These are phyloP conservation scores for Terebella lapidaria DNA, from an alignment of 2,888 invertebrate species.

Conservation along the genomic window DNA sequence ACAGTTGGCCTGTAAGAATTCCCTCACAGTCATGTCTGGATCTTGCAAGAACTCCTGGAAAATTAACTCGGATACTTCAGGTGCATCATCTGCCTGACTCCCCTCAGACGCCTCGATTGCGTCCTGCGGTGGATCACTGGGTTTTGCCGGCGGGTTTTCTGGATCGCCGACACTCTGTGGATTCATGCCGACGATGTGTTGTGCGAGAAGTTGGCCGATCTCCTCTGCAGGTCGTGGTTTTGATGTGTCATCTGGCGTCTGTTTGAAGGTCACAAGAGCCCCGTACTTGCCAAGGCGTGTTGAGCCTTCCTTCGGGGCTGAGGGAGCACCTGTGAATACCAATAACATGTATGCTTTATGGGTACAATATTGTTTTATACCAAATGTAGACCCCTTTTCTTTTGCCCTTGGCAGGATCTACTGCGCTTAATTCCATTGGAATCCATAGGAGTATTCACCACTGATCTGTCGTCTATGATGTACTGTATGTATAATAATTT, in stretches of 20 bases:
- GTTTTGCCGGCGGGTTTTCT: constrained; percentile 12
- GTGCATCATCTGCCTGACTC: constrained; percentile 7
- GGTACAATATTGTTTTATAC: too few species aligned
- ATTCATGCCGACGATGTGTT: constrained; percentile 74
- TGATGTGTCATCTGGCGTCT: constrained; percentile 47
- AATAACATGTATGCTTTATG: too few species aligned
- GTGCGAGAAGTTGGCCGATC: constrained; percentile 74
- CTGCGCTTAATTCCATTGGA: too few species aligned
- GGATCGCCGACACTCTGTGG: constrained; percentile 37
- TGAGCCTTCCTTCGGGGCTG: not conserved
- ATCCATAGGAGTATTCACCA: too few species aligned
- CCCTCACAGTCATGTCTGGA: constrained; percentile 68
- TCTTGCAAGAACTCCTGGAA: constrained; percentile 84
- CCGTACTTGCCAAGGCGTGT: constrained; percentile 72
- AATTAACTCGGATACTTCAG: constrained; percentile 58
- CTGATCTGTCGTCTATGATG: too few species aligned
- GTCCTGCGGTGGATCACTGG: constrained; percentile 6
- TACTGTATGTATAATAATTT: too few species aligned
- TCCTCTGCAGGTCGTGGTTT: constrained; percentile 33
- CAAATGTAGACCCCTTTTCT: too few species aligned
- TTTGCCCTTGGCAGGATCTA: too few species aligned
- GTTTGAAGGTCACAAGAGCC: constrained; percentile 70
- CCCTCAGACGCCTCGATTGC: constrained; percentile 56
- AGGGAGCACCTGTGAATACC: too few species aligned
- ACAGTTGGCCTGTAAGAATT: constrained; percentile 62